Evolutionary conservation across 2,888 invertebrate genomes (phyloP), one percentile per base, ranked within the genome.

Genomic region (Odontomyia ornata): DNA sequence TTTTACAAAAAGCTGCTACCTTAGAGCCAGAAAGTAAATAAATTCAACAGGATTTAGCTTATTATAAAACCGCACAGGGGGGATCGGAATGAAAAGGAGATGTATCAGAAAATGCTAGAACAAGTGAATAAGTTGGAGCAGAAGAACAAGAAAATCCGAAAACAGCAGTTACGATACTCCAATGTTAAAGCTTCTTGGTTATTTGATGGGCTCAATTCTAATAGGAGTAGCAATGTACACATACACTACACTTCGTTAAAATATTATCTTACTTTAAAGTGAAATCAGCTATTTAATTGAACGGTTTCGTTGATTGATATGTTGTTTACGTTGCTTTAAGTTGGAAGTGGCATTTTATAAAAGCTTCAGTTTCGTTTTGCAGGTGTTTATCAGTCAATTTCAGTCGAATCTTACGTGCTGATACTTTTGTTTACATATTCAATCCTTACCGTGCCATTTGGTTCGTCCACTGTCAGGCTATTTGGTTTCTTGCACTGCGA

Each of bases 181-280:
- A n/a, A n/a, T n/a, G n/a, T n/a, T n/a, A n/a, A n/a, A n/a, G n/a
- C n/a, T n/a, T n/a, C n/a, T n/a, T n/a, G n/a, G n/a, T n/a, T n/a
- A n/a, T n/a, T n/a, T n/a, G n/a, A n/a, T n/a, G n/a, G n/a, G n/a
- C n/a, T n/a, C n/a, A n/a, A n/a, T n/a, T n/a, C n/a, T n/a, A n/a
- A n/a, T n/a, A 76, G 93, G 94, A 80, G 90, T 93, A 76, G 89
- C 93, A 71, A 91, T 93, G 77, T 93, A 93, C 86, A 90, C 92
- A 83, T 92, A 93, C 87, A 91, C 79, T 79, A 78, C 60, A 62
- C 43, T 18, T 27, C 23, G 60, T 75, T 36, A 64, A 5, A 64
- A 15, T 28, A 11, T 71, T 47, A 52, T 15, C 23, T n/a, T 23
- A n/a, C n/a, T n/a, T n/a, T n/a, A n/a, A n/a, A n/a, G n/a, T n/a